phyloP scores from a whole-genome alignment of 2,797 vertebrate genomes.

The Carcharodon carcharias region DNA sequence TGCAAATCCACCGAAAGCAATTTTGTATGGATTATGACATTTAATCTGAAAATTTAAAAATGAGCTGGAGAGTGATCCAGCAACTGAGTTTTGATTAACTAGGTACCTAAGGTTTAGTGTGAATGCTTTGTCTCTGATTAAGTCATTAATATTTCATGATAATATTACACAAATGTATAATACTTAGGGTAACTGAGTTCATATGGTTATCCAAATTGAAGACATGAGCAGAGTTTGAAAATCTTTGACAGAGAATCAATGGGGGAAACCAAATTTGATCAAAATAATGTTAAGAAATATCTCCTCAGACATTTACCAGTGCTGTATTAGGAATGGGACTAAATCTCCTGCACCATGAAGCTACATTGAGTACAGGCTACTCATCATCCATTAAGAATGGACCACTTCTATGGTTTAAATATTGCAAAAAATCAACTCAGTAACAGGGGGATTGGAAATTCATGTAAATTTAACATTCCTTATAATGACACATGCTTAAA shows the following conservation, averaged over 20 bases:
- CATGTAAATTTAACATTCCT: not conserved
- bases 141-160: not conserved
- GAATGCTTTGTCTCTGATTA: not conserved
- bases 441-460: not conserved
- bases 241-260: not conserved
- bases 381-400: not conserved
- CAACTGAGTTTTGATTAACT: not conserved
- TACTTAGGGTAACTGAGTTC: not conserved
- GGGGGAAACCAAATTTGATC: not conserved
- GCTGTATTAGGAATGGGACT: not conserved
- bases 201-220: not conserved
- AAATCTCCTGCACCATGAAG: not conserved
- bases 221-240: not conserved
- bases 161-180: not conserved
- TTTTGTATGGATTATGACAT: not conserved
- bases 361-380: not conserved
- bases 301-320: not conserved
- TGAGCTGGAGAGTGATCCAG: not conserved
- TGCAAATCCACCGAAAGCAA: not conserved
- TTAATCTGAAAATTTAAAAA: constrained; percentile 1
- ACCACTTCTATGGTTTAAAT: not conserved
- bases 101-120: not conserved
- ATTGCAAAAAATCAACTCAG: not conserved
- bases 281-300: not conserved
- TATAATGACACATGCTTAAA: not conserved